Percentiles rank a stretch among this genome's conserved stretches.
Evolutionary conservation across 2,113 vertebrate species (phyloP).

Genomic region (Lophius piscatorius): DNA sequence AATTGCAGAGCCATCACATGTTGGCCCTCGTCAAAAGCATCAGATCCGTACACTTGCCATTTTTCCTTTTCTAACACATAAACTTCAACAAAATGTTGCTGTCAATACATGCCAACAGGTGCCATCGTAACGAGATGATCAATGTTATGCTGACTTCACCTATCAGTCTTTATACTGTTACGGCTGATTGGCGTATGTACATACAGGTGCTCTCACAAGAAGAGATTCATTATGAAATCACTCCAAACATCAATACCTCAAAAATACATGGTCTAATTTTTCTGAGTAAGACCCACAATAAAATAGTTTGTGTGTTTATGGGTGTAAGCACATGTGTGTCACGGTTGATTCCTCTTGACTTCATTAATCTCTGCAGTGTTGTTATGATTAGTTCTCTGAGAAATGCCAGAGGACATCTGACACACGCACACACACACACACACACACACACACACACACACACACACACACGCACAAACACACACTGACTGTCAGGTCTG

Average conservation of each 20-base stretch:
- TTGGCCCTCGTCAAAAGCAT: too few species aligned
- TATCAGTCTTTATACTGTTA: too few species aligned
- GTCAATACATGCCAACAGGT: too few species aligned
- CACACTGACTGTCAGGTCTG: slow-evolving; percentile 56
- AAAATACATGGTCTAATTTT: slow-evolving; percentile 48
- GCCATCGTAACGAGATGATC: too few species aligned
- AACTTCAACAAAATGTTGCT: too few species aligned
- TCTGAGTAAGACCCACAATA: slow-evolving; percentile 62
- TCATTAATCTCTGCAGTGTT: slow-evolving; percentile 80
- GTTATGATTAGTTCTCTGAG: slow-evolving; percentile 79
- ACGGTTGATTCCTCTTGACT: slow-evolving; percentile 78
- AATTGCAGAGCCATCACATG: too few species aligned
- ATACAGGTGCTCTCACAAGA: slow-evolving; percentile 66
- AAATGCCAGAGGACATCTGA: slow-evolving; percentile 75
- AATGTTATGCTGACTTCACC: too few species aligned
- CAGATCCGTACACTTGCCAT: too few species aligned
- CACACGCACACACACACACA: slow-evolving; percentile 48
- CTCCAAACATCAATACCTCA: slow-evolving; percentile 60
- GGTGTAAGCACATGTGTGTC: slow-evolving; percentile 72
- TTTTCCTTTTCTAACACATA: too few species aligned
- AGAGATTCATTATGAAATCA: slow-evolving; percentile 62
- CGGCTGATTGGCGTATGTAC: slow-evolving; percentile 68
- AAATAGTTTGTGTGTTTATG: slow-evolving; percentile 40
- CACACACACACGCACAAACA: slow-evolving; percentile 28
- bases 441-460: slow-evolving; percentile 35